A percentile compares a stretch with the other conserved stretches of the same genome.
phyloP scores from a whole-genome alignment of 2,888 invertebrate genomes.

The Cephalotes varians region DNA sequence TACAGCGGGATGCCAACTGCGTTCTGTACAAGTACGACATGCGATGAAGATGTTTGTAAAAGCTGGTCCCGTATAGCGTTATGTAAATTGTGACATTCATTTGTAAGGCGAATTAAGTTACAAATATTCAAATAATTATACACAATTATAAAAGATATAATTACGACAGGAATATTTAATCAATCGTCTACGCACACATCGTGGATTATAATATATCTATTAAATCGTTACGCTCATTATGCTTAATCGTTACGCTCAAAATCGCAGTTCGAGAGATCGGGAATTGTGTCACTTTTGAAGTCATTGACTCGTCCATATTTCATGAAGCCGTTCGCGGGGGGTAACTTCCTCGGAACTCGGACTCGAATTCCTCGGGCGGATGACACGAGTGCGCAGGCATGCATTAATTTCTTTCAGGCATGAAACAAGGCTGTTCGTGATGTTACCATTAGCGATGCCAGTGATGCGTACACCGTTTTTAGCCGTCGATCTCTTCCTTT shows the following conservation, averaged over 20 bases:
- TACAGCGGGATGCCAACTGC: neutral
- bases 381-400: neutral
- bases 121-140: neutral
- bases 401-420: constrained; percentile 31
- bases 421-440: constrained; percentile 17
- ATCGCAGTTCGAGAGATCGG: neutral
- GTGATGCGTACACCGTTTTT: constrained; percentile 30
- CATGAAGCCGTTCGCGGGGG: constrained; percentile 2
- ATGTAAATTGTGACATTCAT: neutral
- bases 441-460: constrained; percentile 43
- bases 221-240: neutral
- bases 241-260: neutral
- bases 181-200: neutral
- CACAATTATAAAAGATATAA: neutral
- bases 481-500: constrained; percentile 26
- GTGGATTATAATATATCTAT: neutral
- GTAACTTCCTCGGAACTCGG: neutral
- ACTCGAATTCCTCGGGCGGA: neutral
- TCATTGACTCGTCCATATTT: constrained; percentile 4
- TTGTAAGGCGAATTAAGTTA: neutral
- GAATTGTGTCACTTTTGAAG: constrained; percentile 5
- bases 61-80: neutral
- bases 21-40: neutral
- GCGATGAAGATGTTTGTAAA: neutral
- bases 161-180: neutral